Percentiles rank a stretch among this genome's conserved stretches.
phyloP scores from a whole-genome alignment of 2,113 vertebrate species.

The Tychaedon coryphoeus region DNA sequence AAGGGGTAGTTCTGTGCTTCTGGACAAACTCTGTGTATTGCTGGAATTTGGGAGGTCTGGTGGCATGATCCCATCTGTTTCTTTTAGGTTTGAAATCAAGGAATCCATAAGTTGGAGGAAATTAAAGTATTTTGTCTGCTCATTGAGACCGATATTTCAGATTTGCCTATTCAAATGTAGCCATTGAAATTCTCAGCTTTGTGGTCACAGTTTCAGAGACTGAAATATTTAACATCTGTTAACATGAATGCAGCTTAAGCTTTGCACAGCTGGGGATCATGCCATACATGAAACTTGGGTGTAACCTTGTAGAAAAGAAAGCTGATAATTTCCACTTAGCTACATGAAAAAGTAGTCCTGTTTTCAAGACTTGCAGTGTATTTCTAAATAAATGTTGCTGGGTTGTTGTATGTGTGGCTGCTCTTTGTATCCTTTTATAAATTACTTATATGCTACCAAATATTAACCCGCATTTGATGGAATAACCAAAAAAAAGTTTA shows the following conservation, averaged over 20 bases:
- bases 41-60: neutral
- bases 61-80: fast-evolving
- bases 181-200: neutral
- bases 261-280: neutral
- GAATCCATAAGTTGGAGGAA: neutral
- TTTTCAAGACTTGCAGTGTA: neutral
- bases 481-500: neutral
- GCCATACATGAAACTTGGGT: neutral
- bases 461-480: neutral
- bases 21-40: neutral
- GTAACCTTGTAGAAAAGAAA: neutral
- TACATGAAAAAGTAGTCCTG: neutral
- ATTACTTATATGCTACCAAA: neutral
- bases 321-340: neutral
- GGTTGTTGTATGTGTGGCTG: neutral
- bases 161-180: neutral
- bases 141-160: neutral
- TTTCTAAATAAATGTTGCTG: neutral
- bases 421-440: neutral
- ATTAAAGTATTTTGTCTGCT: neutral
- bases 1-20: neutral
- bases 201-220: neutral
- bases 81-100: neutral
- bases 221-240: neutral
- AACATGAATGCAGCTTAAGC: neutral